phyloP scores from a whole-genome alignment of 2,888 invertebrate species.

The Limulus polyphemus region DNA sequence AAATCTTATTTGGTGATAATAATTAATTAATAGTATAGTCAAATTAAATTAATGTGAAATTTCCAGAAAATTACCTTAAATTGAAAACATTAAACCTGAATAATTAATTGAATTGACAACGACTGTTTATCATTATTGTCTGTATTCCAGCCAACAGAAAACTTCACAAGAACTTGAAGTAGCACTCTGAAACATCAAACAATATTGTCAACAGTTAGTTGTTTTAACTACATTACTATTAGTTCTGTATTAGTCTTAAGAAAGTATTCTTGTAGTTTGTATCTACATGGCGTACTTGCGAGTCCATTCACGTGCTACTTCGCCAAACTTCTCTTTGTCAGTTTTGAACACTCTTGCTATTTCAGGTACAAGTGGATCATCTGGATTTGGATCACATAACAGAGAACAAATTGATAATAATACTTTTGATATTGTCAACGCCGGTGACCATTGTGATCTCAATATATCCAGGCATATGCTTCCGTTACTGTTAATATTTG shows the following conservation, averaged over 20 bases:
- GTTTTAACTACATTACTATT: no score
- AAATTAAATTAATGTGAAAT: no score
- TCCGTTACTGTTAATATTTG: slow-evolving; percentile 99
- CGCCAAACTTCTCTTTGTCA: slow-evolving; percentile 98
- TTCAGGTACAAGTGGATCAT: slow-evolving; percentile 99
- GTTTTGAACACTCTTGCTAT: slow-evolving; percentile 99
- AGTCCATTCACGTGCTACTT: slow-evolving; percentile 99
- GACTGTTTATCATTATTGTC: no score
- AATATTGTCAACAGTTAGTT: no score
- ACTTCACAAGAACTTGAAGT: no score
- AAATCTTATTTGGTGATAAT: no score
- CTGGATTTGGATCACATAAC: slow-evolving; percentile 99
- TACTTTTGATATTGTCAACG: slow-evolving; percentile 98
- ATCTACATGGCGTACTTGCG: slow-evolving; percentile 97
- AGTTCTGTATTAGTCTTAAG: background rate
- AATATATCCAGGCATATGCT: slow-evolving; percentile 99
- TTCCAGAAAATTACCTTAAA: no score
- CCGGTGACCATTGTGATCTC: slow-evolving; percentile 98
- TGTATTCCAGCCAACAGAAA: no score
- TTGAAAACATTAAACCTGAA: no score
- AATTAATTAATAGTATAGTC: no score
- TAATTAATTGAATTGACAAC: no score
- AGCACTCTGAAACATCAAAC: no score
- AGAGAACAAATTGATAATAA: slow-evolving; percentile 99
- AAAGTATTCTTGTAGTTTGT: background rate